Evolutionary conservation across 2,888 invertebrate genomes (phyloP).

Genomic region (Mesorhabditis belari): DNA sequence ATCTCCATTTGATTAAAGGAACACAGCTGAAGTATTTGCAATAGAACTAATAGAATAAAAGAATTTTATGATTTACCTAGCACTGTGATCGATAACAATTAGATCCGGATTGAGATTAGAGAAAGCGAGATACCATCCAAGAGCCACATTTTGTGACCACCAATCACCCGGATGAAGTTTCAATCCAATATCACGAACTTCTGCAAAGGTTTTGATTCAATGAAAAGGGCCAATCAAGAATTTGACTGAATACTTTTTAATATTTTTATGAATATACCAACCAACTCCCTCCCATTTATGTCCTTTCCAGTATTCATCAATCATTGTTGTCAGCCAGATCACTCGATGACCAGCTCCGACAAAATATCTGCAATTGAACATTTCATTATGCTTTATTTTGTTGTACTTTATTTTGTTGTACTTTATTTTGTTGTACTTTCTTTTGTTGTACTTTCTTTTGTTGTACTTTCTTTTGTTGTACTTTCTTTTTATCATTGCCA

Average conservation of each 20-base stretch:
- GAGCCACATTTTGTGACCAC: slow-evolving; percentile 50
- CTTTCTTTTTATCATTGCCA: too few species aligned
- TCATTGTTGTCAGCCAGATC: slow-evolving; percentile 52
- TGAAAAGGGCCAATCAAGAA: background rate
- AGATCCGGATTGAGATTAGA: slow-evolving; percentile 46
- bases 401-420: too few species aligned
- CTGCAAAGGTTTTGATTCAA: slow-evolving; percentile 15
- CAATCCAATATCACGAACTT: slow-evolving; percentile 41
- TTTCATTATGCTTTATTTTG: too few species aligned
- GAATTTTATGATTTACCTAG: slow-evolving; percentile 25
- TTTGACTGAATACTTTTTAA: background rate
- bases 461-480: too few species aligned
- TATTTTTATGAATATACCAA: slow-evolving; percentile 1
- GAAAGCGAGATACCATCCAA: slow-evolving; percentile 45
- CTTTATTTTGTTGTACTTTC: too few species aligned
- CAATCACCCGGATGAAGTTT: slow-evolving; percentile 51
- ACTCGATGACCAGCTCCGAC: slow-evolving; percentile 33
- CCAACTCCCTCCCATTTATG: slow-evolving; percentile 48
- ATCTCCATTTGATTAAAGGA: slow-evolving; percentile 51
- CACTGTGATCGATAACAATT: slow-evolving; percentile 49
- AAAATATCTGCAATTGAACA: background rate
- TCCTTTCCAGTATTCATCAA: slow-evolving; percentile 50
- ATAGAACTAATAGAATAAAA: background rate
- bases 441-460: too few species aligned
- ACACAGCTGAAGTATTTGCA: slow-evolving; percentile 41